These are phyloP conservation scores for Cladopsammia gracilis DNA, from an alignment of 64 coral and sea anemone genomes.

Conservation along the genomic window DNA sequence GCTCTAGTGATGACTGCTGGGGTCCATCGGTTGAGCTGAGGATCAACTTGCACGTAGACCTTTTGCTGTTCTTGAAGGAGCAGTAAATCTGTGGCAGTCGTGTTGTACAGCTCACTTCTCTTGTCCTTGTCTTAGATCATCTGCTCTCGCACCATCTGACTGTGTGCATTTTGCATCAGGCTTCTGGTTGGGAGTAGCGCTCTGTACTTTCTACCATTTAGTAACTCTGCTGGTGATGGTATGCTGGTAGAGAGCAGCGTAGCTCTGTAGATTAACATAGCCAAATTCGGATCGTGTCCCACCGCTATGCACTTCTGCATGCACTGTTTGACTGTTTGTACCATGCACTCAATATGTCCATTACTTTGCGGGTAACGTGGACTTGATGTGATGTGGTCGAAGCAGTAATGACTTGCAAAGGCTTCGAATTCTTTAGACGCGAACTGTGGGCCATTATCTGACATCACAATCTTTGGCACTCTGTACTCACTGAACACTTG, in stretches of 20 bases:
- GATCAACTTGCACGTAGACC: slow-evolving; percentile 2
- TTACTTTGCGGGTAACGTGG: slow-evolving; percentile 68
- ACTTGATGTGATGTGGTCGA: slow-evolving; percentile 58
- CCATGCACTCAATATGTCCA: slow-evolving; percentile 52
- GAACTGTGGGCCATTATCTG: slow-evolving; percentile 59
- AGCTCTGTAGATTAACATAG: slow-evolving; percentile 44
- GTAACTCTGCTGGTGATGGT: slow-evolving; percentile 19
- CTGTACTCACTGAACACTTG: slow-evolving; percentile 74
- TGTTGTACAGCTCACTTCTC: background rate
- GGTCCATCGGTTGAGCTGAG: slow-evolving; percentile 1
- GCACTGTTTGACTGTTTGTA: slow-evolving; percentile 61
- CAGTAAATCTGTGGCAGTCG: background rate
- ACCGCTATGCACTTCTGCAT: slow-evolving; percentile 58
- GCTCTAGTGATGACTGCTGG: background rate
- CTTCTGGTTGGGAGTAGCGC: slow-evolving; percentile 11
- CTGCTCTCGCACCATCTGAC: background rate
- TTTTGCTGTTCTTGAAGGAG: background rate
- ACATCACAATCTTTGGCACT: slow-evolving; percentile 49
- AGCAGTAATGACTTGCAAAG: slow-evolving; percentile 40
- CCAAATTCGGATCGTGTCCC: slow-evolving; percentile 55
- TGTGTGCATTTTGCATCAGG: background rate
- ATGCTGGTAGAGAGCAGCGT: slow-evolving; percentile 16
- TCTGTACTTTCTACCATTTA: background rate
- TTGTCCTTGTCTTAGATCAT: background rate
- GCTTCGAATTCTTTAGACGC: slow-evolving; percentile 36